Conservation (phyloP, 2,888 invertebrate species). For the Himalopsyche kuldschensis region DNA sequence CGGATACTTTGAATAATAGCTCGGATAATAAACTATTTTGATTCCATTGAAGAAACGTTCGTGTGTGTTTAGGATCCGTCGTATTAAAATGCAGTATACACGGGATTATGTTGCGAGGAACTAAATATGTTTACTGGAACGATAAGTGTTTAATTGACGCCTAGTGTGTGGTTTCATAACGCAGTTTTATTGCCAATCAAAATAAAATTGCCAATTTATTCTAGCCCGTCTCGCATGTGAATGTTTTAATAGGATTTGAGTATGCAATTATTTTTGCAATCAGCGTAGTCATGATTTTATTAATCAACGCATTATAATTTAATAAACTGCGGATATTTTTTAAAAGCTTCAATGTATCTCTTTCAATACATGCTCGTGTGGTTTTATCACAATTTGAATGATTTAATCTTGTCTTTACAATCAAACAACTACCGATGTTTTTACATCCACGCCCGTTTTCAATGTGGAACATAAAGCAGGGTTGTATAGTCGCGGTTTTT, state of each 20-base stretch:
- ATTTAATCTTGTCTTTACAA: too few species aligned
- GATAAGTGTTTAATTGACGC: slow-evolving; percentile 17
- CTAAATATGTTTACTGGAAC: slow-evolving; percentile 22
- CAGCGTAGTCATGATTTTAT: neutral
- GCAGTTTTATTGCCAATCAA: neutral
- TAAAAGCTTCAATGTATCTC: neutral
- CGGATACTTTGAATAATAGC: too few species aligned
- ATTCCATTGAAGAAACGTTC: neutral
- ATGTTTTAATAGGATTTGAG: neutral
- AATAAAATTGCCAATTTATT: neutral
- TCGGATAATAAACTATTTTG: too few species aligned
- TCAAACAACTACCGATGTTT: too few species aligned
- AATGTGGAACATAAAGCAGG: too few species aligned
- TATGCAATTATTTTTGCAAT: neutral
- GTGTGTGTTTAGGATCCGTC: neutral
- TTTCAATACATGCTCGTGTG: too few species aligned
- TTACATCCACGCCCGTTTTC: too few species aligned
- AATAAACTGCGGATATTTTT: neutral
- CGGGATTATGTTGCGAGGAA: slow-evolving; percentile 3
- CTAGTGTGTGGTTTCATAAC: neutral
- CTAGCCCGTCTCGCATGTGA: neutral
- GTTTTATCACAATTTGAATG: too few species aligned
- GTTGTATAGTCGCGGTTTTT: too few species aligned
- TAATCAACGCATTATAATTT: neutral
- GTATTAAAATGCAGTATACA: slow-evolving; percentile 15